Evolutionary conservation across 2,113 vertebrate species (phyloP).

Genomic region (Mus spicilegus): DNA sequence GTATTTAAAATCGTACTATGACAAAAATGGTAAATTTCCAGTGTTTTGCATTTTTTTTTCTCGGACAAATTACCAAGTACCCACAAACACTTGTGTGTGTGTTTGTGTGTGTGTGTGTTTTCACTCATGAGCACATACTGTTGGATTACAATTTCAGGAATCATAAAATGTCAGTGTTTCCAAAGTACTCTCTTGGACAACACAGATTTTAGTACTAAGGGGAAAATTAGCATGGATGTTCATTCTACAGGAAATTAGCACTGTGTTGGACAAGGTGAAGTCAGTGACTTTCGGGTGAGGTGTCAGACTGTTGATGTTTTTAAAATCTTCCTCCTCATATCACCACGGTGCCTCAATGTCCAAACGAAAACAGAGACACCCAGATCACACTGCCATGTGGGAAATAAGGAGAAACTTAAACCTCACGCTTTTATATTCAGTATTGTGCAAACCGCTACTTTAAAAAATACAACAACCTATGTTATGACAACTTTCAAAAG

Average conservation of each 20-base stretch:
- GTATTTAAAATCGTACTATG: not conserved
- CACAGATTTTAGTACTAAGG: not conserved
- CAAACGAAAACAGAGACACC: not conserved
- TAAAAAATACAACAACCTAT: not conserved
- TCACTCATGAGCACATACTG: not conserved
- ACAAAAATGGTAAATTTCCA: not conserved
- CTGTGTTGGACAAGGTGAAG: not conserved
- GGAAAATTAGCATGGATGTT: not conserved
- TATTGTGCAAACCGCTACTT: not conserved
- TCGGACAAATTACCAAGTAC: not conserved
- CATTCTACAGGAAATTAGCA: not conserved
- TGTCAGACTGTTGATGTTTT: accelerated
- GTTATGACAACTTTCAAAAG: not conserved
- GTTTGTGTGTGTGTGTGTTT: too few species aligned
- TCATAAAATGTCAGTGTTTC: not conserved
- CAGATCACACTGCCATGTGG: not conserved
- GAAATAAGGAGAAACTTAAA: not conserved
- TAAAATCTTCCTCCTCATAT: not conserved
- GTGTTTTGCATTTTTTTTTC: not conserved
- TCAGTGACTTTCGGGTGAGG: not conserved
- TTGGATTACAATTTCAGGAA: not conserved
- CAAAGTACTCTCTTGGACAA: not conserved
- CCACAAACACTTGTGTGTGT: not conserved
- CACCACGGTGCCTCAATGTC: accelerated
- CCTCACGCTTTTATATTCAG: not conserved